phyloP scores from a whole-genome alignment of 2,888 invertebrate species.

The Erebia epiphron region DNA sequence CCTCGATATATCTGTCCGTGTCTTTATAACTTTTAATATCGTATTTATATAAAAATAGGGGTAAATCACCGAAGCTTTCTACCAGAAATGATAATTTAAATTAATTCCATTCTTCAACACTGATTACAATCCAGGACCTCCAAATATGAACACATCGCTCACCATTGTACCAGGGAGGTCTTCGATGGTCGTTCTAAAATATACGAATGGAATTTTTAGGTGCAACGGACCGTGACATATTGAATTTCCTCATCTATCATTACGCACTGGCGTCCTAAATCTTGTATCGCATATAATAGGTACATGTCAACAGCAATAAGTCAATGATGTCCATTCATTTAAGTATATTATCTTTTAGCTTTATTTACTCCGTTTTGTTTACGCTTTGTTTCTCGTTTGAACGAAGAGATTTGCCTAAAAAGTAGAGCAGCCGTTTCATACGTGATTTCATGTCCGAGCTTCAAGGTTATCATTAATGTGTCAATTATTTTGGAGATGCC shows the following conservation, averaged over 20 bases:
- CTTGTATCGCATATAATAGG: constrained; percentile 46
- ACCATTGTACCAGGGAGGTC: no score
- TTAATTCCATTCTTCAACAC: no score
- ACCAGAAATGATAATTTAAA: no score
- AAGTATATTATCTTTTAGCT: constrained; percentile 41
- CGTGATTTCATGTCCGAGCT: not conserved
- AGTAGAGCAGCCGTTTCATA: not conserved
- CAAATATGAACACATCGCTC: no score
- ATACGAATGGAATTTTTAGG: constrained; percentile 10
- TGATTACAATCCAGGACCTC: no score
- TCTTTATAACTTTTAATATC: no score
- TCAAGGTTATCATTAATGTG: no score
- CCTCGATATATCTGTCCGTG: no score
- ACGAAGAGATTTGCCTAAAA: not conserved
- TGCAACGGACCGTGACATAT: constrained; percentile 23
- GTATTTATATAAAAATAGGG: no score
- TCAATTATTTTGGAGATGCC: no score
- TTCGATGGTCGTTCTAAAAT: not conserved
- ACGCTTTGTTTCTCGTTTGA: constrained; percentile 43
- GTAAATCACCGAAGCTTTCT: no score
- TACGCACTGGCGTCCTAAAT: constrained; percentile 51
- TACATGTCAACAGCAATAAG: constrained; percentile 52
- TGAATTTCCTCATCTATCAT: constrained; percentile 42
- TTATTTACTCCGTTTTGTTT: constrained; percentile 50
- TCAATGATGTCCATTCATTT: constrained; percentile 47